Percentiles rank a stretch among this genome's conserved stretches.
Conservation (phyloP, 2,113 vertebrate genomes). For the Panthera uncia region DNA sequence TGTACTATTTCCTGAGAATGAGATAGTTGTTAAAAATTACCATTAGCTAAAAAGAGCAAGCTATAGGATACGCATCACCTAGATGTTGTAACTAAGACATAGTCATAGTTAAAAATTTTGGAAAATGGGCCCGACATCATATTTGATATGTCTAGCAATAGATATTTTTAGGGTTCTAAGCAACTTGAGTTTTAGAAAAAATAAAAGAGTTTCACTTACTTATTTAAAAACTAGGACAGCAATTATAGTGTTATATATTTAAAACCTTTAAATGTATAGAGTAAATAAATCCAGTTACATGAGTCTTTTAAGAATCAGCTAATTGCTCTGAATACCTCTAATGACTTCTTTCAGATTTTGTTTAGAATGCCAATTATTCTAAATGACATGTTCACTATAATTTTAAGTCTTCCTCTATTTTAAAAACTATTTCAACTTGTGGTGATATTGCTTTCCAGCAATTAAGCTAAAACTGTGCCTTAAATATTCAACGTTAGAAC, state of each 20-base stretch:
- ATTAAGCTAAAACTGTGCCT: slow-evolving; percentile 58
- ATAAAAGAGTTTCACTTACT: slow-evolving; percentile 23
- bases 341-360: slow-evolving; percentile 60
- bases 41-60: background rate
- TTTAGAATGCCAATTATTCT: slow-evolving; percentile 65
- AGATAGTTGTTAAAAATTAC: slow-evolving; percentile 31
- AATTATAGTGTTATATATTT: slow-evolving; percentile 36
- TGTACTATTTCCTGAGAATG: background rate
- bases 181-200: slow-evolving; percentile 26
- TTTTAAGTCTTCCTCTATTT: slow-evolving; percentile 52
- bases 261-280: slow-evolving; percentile 28
- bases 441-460: slow-evolving; percentile 40
- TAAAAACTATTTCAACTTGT: slow-evolving; percentile 54
- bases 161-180: background rate
- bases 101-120: slow-evolving; percentile 34
- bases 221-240: slow-evolving; percentile 47
- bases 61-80: background rate
- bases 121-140: background rate
- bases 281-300: slow-evolving; percentile 53
- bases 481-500: slow-evolving; percentile 44
- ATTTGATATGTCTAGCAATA: slow-evolving; percentile 5
- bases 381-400: slow-evolving; percentile 56
- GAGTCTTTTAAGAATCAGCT: slow-evolving; percentile 58
- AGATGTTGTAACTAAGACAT: background rate
- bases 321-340: slow-evolving; percentile 69